Base-by-base conservation (phyloP, 2,888 invertebrate species). In the Rhagium mordax region DNA sequence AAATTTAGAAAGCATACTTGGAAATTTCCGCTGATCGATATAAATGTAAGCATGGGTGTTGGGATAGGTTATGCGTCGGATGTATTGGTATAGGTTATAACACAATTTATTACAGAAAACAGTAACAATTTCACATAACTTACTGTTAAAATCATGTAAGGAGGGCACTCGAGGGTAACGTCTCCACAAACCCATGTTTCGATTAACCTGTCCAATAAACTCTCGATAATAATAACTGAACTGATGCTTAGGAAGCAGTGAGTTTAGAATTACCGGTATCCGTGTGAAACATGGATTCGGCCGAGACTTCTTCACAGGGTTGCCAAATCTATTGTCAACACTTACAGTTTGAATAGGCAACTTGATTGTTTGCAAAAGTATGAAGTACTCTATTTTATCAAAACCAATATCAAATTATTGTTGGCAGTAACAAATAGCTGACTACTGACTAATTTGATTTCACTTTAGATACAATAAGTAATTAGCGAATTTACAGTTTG, bases 151-250 rank as follows among this genome's bases (percentile, higher is more conserved):
- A 70, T 85, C 84, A 65, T 74, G 81, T 16, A 77, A 77, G 0
- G 85, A 84, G 3, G 85, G 85, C 27, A 83, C 79, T 68, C 81
- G 74, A 5, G 84, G 85, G 77, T 81, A 83, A 71, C 77, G 81
- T 74, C 84, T 72, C 84, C 84, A 84, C 70, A 79, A 65, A 15
- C 81, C 82, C 81, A 82, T 82, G n/a, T 21, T 75, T 65, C 18
- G 10, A 48, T 48, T 61, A 8, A 47, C 13, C 13, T 53, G n/a
- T 51, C 20, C 55, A 61, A 47, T 48, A 47, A 48, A 48, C 24
- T 62, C 24, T 21, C 15, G 24, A 48, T 51, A 64, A 49, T 64
- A 51, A 64, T 51, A n/a, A 64, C 15, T 6, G 33, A 65, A 33
- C 65, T 20, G 20, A 20, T 41, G 53, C 65, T 53, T n/a, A 33